Evolutionary conservation across 2,888 invertebrate genomes (phyloP), one percentile per base, ranked within the genome.

Genomic region (Dasysyrphus tricinctus): DNA sequence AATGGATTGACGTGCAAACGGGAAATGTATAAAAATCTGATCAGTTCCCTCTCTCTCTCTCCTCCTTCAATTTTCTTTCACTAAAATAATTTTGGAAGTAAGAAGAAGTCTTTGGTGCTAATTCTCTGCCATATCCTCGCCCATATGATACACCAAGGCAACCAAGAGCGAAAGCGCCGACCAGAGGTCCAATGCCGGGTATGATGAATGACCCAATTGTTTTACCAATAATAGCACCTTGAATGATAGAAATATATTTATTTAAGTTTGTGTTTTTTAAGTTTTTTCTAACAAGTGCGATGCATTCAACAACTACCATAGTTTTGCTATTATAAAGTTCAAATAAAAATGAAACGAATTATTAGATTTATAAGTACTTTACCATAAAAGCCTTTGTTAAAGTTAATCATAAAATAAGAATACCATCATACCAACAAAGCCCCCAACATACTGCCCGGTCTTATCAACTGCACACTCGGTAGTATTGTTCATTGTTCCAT

Each of bases 131-230:
- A 6, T 57, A n/a, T n/a, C 6, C 0, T 39, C 14, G 2, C 12
- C 65, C 65, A 14, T 34, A 49, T 16, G 9, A 5, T 14, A 49
- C 6, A 3, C 65, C 65, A 12, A 34, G 4, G 5, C 6, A 12
- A 12, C 65, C 47, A 6, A 65, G 5, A 65, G 19, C 1, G 3
- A 65, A 6, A 6, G 44, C 29, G 1, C 63, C 39, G 1, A 65
- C 32, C 6, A 65, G 1, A 19, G 65, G 65, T 12, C 65, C 65
- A 4, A 65, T 11, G 34, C 65, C 47, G 16, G 65, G 47, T 11
- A 65, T 0, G 4, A 65, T 5, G 32, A 65, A 42, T 7, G 65
- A 47, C 3, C 65, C 65, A 12, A 65, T 5, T 3, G 63, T 14
- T 63, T 59, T 59, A 3, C 59, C 59, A 8, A 16, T 9, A 12